Conservation (phyloP, 1,140 invertebrate genomes). For the Calliphora vicina region DNA sequence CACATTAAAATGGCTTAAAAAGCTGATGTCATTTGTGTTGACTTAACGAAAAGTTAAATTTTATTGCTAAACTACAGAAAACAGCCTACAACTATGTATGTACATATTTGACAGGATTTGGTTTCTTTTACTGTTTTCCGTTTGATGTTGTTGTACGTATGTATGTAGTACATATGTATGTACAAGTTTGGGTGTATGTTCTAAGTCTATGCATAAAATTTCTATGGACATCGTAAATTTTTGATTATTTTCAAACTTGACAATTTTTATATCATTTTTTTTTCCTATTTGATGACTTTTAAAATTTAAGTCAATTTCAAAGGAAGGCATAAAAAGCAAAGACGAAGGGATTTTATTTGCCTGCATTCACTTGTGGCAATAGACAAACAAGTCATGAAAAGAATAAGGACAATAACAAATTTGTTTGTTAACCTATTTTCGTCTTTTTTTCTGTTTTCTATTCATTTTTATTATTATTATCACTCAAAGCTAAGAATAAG, state of each 20-base stretch:
- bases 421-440: background rate
- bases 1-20: background rate
- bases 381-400: background rate
- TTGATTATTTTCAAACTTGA: slow-evolving; percentile 26
- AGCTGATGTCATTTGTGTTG: slow-evolving; percentile 19
- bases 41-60: slow-evolving; percentile 25
- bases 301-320: slow-evolving; percentile 9
- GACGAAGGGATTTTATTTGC: background rate
- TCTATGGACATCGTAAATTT: slow-evolving; percentile 27
- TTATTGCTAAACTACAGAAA: slow-evolving; percentile 16
- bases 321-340: background rate
- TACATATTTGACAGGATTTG: slow-evolving; percentile 7
- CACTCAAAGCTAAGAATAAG: background rate
- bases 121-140: background rate
- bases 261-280: background rate
- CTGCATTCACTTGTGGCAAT: background rate
- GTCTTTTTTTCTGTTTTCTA: background rate
- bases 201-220: slow-evolving; percentile 11
- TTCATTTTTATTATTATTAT: slow-evolving; percentile 1
- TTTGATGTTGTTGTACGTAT: background rate
- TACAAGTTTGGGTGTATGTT: too few relatives aligned
- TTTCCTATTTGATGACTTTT: background rate
- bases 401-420: slow-evolving; percentile 5
- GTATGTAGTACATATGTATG: too few relatives aligned
- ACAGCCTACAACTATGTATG: slow-evolving; percentile 15